phyloP scores from a whole-genome alignment of 2,888 invertebrate species.

The Drosophila infuscata region DNA sequence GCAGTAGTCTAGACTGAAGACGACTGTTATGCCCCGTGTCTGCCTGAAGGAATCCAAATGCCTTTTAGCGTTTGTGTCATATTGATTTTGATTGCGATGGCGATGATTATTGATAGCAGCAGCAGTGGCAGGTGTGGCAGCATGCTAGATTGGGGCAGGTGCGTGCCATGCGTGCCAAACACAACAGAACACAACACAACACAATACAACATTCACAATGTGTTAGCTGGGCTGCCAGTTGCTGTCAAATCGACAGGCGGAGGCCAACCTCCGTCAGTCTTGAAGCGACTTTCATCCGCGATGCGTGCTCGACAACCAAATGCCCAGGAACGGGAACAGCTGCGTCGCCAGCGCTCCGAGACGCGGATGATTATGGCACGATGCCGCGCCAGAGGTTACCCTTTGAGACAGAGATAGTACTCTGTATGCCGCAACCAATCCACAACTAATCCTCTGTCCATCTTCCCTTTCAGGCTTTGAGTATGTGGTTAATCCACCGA shows the following conservation, averaged over 20 bases:
- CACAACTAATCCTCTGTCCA: background rate
- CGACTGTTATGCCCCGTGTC: background rate
- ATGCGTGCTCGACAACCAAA: conserved; percentile 76
- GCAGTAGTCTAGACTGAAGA: conserved; percentile 40
- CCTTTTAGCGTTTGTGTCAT: conserved; percentile 49
- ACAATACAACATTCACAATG: conserved; percentile 19
- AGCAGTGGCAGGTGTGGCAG: background rate
- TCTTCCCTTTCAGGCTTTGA: conserved; percentile 85
- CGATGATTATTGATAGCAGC: conserved; percentile 62
- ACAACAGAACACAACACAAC: conserved; percentile 3
- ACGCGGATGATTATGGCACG: conserved; percentile 67
- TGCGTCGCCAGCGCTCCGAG: conserved; percentile 75
- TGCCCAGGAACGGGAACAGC: conserved; percentile 64
- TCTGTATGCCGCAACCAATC: background rate
- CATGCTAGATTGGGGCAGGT: conserved; percentile 41
- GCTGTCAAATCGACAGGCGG: conserved; percentile 14
- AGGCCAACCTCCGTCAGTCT: conserved; percentile 38
- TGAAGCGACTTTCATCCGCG: conserved; percentile 27
- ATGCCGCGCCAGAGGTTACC: conserved; percentile 60
- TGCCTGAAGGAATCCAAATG: conserved; percentile 28
- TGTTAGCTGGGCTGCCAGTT: conserved; percentile 26
- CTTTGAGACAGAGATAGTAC: background rate
- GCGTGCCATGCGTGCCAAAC: conserved; percentile 56
- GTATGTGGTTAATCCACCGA: conserved; percentile 86
- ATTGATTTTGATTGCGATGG: conserved; percentile 69